Conservation (phyloP, 2,797 vertebrate genomes). For the Tapirus indicus region DNA sequence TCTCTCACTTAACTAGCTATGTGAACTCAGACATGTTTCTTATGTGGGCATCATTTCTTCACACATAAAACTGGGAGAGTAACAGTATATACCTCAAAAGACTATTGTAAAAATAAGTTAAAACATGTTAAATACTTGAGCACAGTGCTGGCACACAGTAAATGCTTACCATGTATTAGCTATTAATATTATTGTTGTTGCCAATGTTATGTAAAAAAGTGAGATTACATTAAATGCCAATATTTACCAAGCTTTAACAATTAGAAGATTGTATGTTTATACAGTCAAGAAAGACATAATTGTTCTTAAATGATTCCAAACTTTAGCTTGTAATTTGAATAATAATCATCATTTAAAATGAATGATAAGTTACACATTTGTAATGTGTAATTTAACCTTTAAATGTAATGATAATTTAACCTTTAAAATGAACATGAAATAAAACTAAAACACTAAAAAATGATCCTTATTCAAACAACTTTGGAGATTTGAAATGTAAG, state of each 20-base stretch:
- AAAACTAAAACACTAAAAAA: slow-evolving; percentile 27
- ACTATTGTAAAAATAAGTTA: not conserved
- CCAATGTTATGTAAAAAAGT: not conserved
- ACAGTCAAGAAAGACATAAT: not conserved
- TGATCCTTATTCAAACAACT: not conserved
- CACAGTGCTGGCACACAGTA: not conserved
- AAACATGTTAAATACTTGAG: not conserved
- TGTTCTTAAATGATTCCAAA: not conserved
- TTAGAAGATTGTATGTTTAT: not conserved
- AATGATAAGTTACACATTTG: not conserved
- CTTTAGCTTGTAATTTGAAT: not conserved
- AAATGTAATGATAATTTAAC: not conserved
- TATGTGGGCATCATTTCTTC: not conserved
- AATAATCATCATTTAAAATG: not conserved
- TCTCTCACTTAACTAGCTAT: not conserved
- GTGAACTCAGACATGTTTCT: not conserved
- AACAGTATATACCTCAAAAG: not conserved
- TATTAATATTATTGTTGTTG: not conserved
- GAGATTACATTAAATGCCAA: not conserved
- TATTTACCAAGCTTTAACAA: slow-evolving; percentile 18
- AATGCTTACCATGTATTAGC: not conserved
- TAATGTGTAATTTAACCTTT: not conserved
- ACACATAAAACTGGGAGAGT: not conserved
- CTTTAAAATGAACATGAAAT: not conserved
- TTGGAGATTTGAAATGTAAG: not conserved